Conservation (phyloP, 2,113 vertebrate species). For the Tupaia tana region DNA sequence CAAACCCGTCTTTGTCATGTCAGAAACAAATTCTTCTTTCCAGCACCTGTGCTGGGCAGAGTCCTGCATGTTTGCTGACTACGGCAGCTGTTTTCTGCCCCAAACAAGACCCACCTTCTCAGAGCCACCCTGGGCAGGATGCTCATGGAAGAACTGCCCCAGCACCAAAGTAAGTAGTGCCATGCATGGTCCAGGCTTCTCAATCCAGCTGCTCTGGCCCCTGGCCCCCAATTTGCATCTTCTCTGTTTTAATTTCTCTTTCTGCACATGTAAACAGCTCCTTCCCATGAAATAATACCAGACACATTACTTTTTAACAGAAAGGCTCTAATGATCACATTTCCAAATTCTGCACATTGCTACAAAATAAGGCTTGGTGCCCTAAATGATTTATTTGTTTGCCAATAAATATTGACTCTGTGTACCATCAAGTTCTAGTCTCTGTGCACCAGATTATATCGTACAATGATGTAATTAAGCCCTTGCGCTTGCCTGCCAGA, state of each 20-base stretch:
- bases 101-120: not conserved
- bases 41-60: not conserved
- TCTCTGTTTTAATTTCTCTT: conserved; percentile 32
- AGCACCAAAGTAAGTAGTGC: not conserved
- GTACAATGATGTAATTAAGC: not conserved
- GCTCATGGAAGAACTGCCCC: not conserved
- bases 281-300: not conserved
- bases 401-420: not conserved
- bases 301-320: not conserved
- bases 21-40: not conserved
- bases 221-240: no score
- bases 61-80: not conserved
- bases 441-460: not conserved
- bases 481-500: not conserved
- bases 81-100: not conserved
- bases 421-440: no score
- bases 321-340: not conserved
- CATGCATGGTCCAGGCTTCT: not conserved
- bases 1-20: not conserved
- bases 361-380: not conserved
- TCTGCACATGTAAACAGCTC: not conserved
- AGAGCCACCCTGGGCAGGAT: not conserved
- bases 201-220: not conserved
- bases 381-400: not conserved
- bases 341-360: conserved; percentile 25